phyloP scores from a whole-genome alignment of 2,888 invertebrate genomes.

The Halocaridina rubra region DNA sequence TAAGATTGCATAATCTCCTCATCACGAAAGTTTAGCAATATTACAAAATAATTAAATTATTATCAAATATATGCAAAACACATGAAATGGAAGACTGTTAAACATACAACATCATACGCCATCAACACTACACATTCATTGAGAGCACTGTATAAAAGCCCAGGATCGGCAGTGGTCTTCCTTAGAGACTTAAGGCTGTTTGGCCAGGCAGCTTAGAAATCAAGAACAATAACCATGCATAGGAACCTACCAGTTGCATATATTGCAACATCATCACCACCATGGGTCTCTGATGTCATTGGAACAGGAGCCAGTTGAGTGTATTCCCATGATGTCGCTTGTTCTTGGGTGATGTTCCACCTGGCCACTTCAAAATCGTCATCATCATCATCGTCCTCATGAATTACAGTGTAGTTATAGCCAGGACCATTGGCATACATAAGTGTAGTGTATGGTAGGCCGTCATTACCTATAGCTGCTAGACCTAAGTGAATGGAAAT shows the following conservation, averaged over 20 bases:
- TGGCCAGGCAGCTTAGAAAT: not conserved
- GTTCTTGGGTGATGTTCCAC: constrained; percentile 33
- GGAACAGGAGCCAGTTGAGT: constrained; percentile 65
- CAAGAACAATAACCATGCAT: not conserved
- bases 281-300: constrained; percentile 67
- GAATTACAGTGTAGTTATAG: constrained; percentile 67
- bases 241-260: constrained; percentile 50
- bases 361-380: not conserved
- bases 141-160: not conserved
- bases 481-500: no score
- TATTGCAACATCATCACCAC: constrained; percentile 67
- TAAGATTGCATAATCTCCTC: not conserved
- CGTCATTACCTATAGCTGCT: constrained; percentile 67
- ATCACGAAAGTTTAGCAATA: not conserved
- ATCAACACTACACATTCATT: not conserved
- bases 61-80: not conserved
- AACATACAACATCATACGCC: not conserved
- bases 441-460: constrained; percentile 76
- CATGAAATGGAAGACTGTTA: not conserved
- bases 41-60: not conserved
- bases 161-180: no score
- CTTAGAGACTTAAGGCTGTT: no score
- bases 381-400: not conserved
- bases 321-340: constrained; percentile 64
- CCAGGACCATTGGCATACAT: constrained; percentile 83